Conservation (phyloP, 2,113 vertebrate species). For the Melanocharis versteri region DNA sequence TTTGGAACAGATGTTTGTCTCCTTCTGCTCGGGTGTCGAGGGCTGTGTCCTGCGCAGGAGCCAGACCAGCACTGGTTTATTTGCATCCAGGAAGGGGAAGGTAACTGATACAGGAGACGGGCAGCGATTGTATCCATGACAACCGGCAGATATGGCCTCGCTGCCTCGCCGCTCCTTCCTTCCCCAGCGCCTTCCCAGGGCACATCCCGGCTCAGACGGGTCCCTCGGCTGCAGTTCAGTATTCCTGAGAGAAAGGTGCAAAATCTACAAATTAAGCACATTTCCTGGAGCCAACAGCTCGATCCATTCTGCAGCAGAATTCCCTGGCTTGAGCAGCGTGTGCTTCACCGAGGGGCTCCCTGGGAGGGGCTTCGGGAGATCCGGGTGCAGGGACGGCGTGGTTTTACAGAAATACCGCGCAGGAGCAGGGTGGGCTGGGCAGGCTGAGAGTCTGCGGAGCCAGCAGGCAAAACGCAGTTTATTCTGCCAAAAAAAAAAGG, state of each 20-base stretch:
- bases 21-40: neutral
- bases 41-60: neutral
- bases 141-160: constrained; percentile 10
- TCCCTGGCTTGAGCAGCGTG: neutral
- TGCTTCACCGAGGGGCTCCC: neutral
- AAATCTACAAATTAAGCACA: accelerated
- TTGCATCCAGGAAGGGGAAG: constrained; percentile 28
- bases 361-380: neutral
- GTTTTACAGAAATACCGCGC: accelerated
- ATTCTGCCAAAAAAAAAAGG: neutral
- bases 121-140: constrained; percentile 56
- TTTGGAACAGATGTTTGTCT: neutral
- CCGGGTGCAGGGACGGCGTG: accelerated
- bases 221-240: neutral
- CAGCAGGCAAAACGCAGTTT: neutral
- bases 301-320: neutral
- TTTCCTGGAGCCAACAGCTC: neutral
- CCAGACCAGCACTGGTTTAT: neutral
- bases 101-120: constrained; percentile 2
- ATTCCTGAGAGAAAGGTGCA: neutral
- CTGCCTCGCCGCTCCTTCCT: neutral
- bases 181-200: neutral
- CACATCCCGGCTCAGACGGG: neutral
- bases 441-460: neutral
- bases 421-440: neutral